Evolutionary conservation across 2,113 vertebrate species (phyloP), one percentile per base, ranked within the genome.

Genomic region (Ceratotherium simum): DNA sequence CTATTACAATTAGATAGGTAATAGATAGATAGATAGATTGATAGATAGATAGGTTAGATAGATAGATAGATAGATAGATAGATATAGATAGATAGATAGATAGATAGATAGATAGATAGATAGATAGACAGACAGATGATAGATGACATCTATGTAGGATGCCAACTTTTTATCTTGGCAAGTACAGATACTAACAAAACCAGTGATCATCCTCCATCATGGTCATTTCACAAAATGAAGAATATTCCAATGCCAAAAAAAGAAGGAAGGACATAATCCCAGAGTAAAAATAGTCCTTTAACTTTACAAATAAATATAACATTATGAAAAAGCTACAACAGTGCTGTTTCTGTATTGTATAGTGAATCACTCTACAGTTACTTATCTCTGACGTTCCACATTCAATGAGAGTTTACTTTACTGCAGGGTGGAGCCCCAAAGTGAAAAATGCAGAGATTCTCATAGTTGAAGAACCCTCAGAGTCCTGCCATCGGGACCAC

Each of bases 161-260:
- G n/a, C 27, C 69, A 65, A 51, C 3, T 70, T 70, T 84, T 65
- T 54, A 20, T 8, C 76, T 84, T 27, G 3, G 46, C 33, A 65
- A 60, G 56, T 60, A 51, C 62, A 79, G 12, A 18, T 67, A 67
- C 46, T 33, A 91, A 58, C 48, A 62, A 76, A 81, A 85, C 33
- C 51, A 51, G 39, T 29, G 8, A 54, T 29, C 83, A n/a, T 78
- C 56, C 60, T 42, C 64, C n/a, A 62, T 46, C n/a, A 31, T 4
- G 2, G 13, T 16, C 54, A 79, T 72, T 81, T 92, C 85, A 90
- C 27, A 83, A 96, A 90, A 70, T 33, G 4, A 96, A 89, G 20
- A 72, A 21, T 85, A 46, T 39, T 46, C 29, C 8, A 60, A 29
- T 10, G 9, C 69, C 72, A 46, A 54, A 62, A 72, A 82, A 58